A percentile compares a stretch with the other conserved stretches of the same genome.
These are phyloP conservation scores for Eospalax fontanierii DNA, from an alignment of 2,797 vertebrate genomes.

Conservation along the genomic window DNA sequence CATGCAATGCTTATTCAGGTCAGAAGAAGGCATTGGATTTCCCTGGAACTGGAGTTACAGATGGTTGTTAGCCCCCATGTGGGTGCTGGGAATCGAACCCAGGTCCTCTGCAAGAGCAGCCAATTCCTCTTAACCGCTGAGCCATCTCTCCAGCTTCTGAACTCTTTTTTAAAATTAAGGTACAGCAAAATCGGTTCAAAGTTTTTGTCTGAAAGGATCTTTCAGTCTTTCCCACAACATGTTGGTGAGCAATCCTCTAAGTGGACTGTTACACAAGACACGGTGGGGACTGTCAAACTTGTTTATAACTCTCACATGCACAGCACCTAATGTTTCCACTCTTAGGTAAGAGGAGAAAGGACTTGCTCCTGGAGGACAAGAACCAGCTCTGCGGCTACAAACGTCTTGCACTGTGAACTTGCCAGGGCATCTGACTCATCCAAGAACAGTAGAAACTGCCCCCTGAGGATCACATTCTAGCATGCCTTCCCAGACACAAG, in stretches of 20 bases:
- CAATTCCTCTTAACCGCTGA: too few relatives aligned
- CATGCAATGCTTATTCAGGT: too few relatives aligned
- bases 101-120: too few relatives aligned
- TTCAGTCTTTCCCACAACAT: neutral
- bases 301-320: too few relatives aligned
- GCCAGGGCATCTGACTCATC: neutral
- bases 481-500: neutral
- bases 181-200: too few relatives aligned
- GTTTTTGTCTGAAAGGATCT: neutral
- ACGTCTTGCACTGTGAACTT: neutral
- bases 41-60: too few relatives aligned
- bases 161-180: too few relatives aligned
- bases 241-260: neutral
- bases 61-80: too few relatives aligned
- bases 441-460: neutral
- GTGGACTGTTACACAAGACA: neutral
- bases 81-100: too few relatives aligned
- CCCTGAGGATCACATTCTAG: neutral
- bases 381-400: neutral
- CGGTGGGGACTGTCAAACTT: too few relatives aligned
- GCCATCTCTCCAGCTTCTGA: too few relatives aligned
- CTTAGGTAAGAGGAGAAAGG: neutral
- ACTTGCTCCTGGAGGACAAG: neutral
- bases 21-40: too few relatives aligned
- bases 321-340: neutral